Percentiles rank a stretch among this genome's conserved stretches.
phyloP scores from a whole-genome alignment of 1,140 invertebrate genomes.

The Calephelis nemesis region DNA sequence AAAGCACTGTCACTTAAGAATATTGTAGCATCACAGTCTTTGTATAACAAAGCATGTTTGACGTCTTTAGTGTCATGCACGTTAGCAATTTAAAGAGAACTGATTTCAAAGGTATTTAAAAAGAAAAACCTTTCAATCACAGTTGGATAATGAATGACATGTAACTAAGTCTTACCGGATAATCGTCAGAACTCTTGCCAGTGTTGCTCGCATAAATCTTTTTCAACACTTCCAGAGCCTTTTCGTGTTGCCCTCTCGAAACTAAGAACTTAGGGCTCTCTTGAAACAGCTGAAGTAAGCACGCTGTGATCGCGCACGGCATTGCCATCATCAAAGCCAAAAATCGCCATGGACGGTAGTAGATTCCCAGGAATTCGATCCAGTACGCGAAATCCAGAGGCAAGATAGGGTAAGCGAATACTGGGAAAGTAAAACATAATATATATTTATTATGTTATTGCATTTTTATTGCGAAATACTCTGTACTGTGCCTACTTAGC shows the following conservation, averaged over 20 bases:
- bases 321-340: slow-evolving; percentile 83
- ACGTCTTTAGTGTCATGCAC: too few relatives aligned
- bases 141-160: too few relatives aligned
- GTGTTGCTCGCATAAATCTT: slow-evolving; percentile 80
- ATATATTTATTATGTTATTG: too few relatives aligned
- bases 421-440: slow-evolving; percentile 38
- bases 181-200: slow-evolving; percentile 63
- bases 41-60: too few relatives aligned
- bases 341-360: slow-evolving; percentile 84
- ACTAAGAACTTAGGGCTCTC: slow-evolving; percentile 87
- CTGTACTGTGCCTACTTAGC: too few relatives aligned
- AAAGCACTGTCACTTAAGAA: too few relatives aligned
- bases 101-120: too few relatives aligned
- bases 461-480: too few relatives aligned
- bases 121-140: too few relatives aligned
- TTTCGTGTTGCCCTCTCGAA: slow-evolving; percentile 75
- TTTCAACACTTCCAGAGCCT: slow-evolving; percentile 79
- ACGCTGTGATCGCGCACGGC: slow-evolving; percentile 81
- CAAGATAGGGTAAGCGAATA: slow-evolving; percentile 66
- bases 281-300: slow-evolving; percentile 80
- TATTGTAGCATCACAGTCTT: too few relatives aligned
- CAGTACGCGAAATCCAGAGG: slow-evolving; percentile 56
- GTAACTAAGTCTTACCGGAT: slow-evolving; percentile 46
- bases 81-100: too few relatives aligned
- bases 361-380: slow-evolving; percentile 64